Conservation (phyloP, 2,797 vertebrate species). For the Buceros bicornis region DNA sequence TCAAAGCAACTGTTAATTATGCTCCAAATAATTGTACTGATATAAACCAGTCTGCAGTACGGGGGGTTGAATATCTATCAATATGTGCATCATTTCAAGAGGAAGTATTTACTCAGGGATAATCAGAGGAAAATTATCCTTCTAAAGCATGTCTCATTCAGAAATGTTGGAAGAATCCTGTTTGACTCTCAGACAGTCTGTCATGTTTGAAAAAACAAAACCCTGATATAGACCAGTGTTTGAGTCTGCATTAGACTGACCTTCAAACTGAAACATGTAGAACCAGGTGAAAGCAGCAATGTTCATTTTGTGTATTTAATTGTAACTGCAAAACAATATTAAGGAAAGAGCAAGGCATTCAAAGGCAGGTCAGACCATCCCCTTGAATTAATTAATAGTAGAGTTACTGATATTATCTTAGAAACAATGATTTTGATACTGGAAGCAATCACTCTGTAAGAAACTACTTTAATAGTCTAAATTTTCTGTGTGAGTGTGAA, state of each 20-base stretch:
- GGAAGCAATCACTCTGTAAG: not conserved
- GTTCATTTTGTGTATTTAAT: not conserved
- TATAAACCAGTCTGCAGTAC: not conserved
- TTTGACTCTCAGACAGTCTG: not conserved
- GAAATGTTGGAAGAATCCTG: not conserved
- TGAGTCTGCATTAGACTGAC: not conserved
- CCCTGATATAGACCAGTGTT: not conserved
- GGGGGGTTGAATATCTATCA: not conserved
- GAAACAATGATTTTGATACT: not conserved
- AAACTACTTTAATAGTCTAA: not conserved
- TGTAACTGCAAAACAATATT: not conserved
- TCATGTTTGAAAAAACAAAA: not conserved
- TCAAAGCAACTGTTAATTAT: not conserved
- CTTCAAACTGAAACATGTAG: not conserved
- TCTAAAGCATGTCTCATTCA: not conserved
- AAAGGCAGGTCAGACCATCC: not conserved
- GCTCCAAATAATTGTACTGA: not conserved
- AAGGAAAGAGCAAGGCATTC: not conserved
- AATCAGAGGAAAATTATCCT: not conserved
- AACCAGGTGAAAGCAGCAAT: not conserved
- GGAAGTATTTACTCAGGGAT: not conserved
- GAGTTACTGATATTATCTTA: not conserved
- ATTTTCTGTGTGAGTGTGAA: rapidly evolving
- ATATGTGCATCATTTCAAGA: not conserved
- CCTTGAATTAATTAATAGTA: not conserved